Base-by-base conservation (phyloP, 2,888 invertebrate genomes). In the Branchellion lobata region DNA sequence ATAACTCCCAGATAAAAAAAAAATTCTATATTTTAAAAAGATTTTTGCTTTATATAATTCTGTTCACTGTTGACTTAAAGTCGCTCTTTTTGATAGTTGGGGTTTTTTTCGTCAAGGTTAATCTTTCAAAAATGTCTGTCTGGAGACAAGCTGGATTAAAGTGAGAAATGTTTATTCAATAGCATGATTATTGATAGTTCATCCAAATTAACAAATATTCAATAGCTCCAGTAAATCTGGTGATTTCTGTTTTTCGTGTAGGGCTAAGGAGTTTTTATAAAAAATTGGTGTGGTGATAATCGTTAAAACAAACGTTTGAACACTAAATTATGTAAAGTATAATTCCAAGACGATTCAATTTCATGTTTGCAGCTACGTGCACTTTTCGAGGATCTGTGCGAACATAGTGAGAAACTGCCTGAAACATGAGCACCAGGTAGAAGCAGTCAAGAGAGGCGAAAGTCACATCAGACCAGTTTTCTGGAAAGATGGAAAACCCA, bases 301-400 rank as follows among this genome's bases (percentile, higher is more conserved):
- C n/a, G n/a, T n/a, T n/a, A n/a, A n/a, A n/a, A n/a, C n/a, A n/a
- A n/a, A n/a, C n/a, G n/a, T n/a, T n/a, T n/a, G n/a, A n/a, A n/a
- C n/a, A n/a, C n/a, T n/a, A n/a, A n/a, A n/a, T n/a, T n/a, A n/a
- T n/a, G n/a, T n/a, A n/a, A n/a, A n/a, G n/a, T n/a, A n/a, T 69
- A 57, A 57, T 24, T 57, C 8, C 5, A 24, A 18, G 5, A 57
- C 24, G 18, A 34, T 34, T 27, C 5, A 11, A 11, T 69, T 78
- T 18, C 40, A 78, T 51, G 27, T 40, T 83, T 85, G 83, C 85
- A 97, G 96, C 90, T 97, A 97, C 90, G 93, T 97, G 88, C 94
- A 94, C 90, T 97, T 93, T 89, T 97, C 96, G 81, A 93, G 93
- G 88, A 94, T 97, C 86, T 95, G 96, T 85, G 96, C 96, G 31